Percentiles rank a stretch among this genome's conserved stretches.
These are phyloP conservation scores for Callosobruchus maculatus DNA, from an alignment of 2,888 invertebrate genomes.

Conservation along the genomic window DNA sequence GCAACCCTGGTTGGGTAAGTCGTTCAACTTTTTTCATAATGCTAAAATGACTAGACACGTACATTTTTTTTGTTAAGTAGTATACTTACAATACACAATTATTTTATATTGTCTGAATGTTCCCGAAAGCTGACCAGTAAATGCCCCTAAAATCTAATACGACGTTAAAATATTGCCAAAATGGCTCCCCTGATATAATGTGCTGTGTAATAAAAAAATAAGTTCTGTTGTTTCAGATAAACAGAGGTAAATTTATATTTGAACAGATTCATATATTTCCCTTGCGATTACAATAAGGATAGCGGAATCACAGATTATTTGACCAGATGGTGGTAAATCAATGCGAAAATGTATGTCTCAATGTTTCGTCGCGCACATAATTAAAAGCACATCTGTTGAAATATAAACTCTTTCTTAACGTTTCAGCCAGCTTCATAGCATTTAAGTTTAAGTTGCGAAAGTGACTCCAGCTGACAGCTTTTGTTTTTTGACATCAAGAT, in stretches of 20 bases:
- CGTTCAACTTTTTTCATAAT: slow-evolving; percentile 2
- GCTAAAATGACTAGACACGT: slow-evolving; percentile 20
- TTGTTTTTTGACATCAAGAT: no score
- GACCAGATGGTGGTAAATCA: no score
- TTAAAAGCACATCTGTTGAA: no score
- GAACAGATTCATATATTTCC: neutral
- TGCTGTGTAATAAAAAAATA: neutral
- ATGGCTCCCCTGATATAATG: slow-evolving; percentile 13
- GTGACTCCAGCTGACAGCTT: no score
- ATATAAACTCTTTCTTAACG: no score
- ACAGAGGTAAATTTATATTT: neutral
- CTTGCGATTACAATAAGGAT: no score
- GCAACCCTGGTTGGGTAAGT: neutral
- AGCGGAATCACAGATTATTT: no score
- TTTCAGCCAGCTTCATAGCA: no score
- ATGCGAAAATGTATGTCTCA: no score
- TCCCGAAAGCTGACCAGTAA: slow-evolving; percentile 29
- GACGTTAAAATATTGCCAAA: slow-evolving; percentile 15
- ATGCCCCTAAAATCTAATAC: slow-evolving; percentile 22
- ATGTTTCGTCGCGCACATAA: no score
- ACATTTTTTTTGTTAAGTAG: slow-evolving; percentile 10
- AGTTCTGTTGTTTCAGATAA: neutral
- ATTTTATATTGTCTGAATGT: slow-evolving; percentile 32
- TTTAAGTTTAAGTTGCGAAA: no score
- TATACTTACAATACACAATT: neutral